Conservation (phyloP, 1,140 invertebrate genomes). For the Drosophila funebris region DNA sequence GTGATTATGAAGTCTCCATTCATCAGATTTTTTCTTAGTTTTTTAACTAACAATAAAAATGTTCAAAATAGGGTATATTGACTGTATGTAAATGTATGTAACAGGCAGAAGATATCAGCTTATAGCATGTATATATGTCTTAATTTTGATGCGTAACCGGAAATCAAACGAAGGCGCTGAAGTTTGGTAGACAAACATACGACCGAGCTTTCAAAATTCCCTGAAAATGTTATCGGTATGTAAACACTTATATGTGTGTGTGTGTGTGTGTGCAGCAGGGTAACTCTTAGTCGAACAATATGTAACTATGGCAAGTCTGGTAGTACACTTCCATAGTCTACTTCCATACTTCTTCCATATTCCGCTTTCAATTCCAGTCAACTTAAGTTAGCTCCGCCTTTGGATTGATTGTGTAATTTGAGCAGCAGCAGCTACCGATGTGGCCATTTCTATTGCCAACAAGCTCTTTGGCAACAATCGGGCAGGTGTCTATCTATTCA, state of each 20-base stretch:
- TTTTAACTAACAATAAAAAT: not conserved
- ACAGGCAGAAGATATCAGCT: no score
- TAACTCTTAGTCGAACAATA: not conserved
- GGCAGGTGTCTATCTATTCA: conserved; percentile 49
- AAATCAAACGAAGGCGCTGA: no score
- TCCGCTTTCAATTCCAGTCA: not conserved
- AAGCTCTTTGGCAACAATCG: conserved; percentile 55
- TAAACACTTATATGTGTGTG: no score
- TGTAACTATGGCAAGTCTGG: no score
- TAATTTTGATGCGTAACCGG: no score
- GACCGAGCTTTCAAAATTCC: no score
- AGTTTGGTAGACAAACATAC: no score
- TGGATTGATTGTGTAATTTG: conserved; percentile 58
- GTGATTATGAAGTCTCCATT: not conserved
- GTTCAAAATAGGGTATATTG: not conserved
- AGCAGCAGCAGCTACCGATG: conserved; percentile 1
- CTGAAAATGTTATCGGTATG: no score
- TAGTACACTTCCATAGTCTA: not conserved
- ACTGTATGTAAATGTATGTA: no score
- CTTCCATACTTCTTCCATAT: not conserved
- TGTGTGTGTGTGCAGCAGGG: not conserved
- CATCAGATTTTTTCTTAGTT: not conserved
- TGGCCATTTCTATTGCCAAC: conserved; percentile 54
- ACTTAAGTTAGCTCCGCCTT: not conserved
- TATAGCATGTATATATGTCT: no score